A percentile compares a stretch with the other conserved stretches of the same genome.
Conservation (phyloP, 2,888 invertebrate species). For the Strigamia transsilvanica region DNA sequence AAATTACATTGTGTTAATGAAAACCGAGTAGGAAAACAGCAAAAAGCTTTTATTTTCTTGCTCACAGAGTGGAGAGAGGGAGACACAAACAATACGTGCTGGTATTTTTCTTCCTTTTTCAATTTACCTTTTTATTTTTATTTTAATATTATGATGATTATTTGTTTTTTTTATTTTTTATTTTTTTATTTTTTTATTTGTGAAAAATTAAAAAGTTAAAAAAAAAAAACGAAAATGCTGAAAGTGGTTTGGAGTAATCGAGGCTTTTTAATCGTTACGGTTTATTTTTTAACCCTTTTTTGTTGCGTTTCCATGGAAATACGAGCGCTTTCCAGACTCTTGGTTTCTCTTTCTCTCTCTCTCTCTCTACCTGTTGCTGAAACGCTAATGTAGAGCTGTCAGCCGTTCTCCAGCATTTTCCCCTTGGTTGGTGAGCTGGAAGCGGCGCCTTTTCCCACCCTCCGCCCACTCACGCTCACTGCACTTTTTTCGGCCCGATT, state of each 20-base stretch:
- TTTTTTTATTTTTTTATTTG: not conserved
- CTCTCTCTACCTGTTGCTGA: slow-evolving; percentile 24
- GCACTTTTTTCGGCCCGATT: slow-evolving; percentile 2
- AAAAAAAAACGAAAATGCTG: not conserved
- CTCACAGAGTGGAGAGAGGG: slow-evolving; percentile 12
- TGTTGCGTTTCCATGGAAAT: not conserved
- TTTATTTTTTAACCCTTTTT: slow-evolving; percentile 19
- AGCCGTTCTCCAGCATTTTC: slow-evolving; percentile 14
- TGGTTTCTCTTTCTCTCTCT: not conserved
- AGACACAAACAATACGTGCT: slow-evolving; percentile 36
- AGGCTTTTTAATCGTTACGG: not conserved
- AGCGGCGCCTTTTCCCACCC: slow-evolving; percentile 10
- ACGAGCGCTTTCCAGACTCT: slow-evolving; percentile 10
- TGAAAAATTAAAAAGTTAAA: not conserved
- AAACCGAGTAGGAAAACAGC: slow-evolving; percentile 53
- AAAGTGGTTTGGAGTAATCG: not conserved
- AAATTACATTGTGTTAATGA: slow-evolving; percentile 53
- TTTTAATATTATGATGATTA: no score
- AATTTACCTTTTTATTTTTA: slow-evolving; percentile 3
- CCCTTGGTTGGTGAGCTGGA: slow-evolving; percentile 45
- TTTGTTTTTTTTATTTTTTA: no score
- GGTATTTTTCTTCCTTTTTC: slow-evolving; percentile 24
- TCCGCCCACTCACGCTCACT: not conserved
- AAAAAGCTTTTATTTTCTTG: slow-evolving; percentile 54
- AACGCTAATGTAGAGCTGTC: slow-evolving; percentile 45